Conservation (phyloP, 2,113 vertebrate species). For the Myrmecobius fasciatus region DNA sequence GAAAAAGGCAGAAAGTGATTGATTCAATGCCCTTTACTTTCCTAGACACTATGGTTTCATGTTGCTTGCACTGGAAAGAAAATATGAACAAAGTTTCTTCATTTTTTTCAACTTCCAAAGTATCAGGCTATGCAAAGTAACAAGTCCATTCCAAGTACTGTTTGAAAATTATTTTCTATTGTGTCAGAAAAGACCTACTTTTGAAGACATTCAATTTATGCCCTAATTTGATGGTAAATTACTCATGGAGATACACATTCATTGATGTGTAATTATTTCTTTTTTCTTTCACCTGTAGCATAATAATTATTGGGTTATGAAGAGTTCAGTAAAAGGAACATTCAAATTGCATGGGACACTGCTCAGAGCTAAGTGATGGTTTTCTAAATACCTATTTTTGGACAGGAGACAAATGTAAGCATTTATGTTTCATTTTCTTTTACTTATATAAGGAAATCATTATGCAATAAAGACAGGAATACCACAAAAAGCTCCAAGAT, state of each 20-base stretch:
- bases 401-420: neutral
- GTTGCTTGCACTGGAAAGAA: conserved; percentile 35
- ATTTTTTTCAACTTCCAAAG: conserved; percentile 28
- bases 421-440: conserved; percentile 25
- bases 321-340: conserved; percentile 24
- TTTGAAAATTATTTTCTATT: conserved; percentile 50
- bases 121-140: conserved; percentile 21
- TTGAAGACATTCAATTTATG: conserved; percentile 22
- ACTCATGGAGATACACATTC: neutral
- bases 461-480: neutral
- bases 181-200: conserved; percentile 15
- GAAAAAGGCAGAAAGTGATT: conserved; percentile 45
- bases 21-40: neutral
- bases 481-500: neutral
- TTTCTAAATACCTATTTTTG: conserved; percentile 23
- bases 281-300: conserved; percentile 1
- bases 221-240: conserved; percentile 18
- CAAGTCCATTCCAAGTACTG: conserved; percentile 11
- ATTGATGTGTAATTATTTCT: neutral
- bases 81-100: neutral
- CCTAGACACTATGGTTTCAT: conserved; percentile 43
- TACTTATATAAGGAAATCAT: conserved; percentile 35
- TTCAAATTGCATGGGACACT: neutral
- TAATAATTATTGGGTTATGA: neutral
- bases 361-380: neutral